Base-by-base conservation (phyloP, 2,888 invertebrate species). In the Sminthurinus aureus region DNA sequence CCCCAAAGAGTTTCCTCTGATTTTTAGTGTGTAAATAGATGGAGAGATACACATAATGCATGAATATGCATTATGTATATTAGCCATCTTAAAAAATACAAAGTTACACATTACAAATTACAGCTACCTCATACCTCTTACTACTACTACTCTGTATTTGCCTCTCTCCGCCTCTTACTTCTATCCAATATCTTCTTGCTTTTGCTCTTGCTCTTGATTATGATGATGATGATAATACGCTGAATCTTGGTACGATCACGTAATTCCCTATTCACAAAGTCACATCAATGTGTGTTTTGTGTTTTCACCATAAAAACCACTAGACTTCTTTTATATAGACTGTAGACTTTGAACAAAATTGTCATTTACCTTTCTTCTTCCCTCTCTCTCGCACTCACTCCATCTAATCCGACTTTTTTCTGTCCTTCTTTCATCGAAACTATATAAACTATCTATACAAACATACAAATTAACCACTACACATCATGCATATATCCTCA, bases 281-380 rank as follows among this genome's bases (percentile, higher is more conserved):
- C 81, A 81, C 81, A 81, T 81, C 74, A 74, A 75, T 74, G 81
- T 81, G 81, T 81, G 81, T 81, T 81, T 71, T 81, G 81, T 81
- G 74, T 81, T 81, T 81, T 81, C 38, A 67, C 71, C 51, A 74
- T 80, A 80, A 75, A 81, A 75, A 75, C 81, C 74, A 81, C 81
- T 26, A 81, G 58, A 58, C 58, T 58, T 58, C 58, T 58, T 58
- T 58, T 58, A 58, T 58, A 58, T 58, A 58, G 58, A 58, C 58
- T 58, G 38, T 38, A 38, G 38, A 38, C 38, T 38, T 6, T 38
- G 58, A 58, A 20, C 24, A 71, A 71, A 71, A 58, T 81, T 81
- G 81, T 73, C 74, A 81, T 81, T 81, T 81, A 74, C 75, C 20
- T 81, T 52, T 81, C 73, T 22, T 26, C 58, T n/a, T 79, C 79